A percentile compares a stretch with the other conserved stretches of the same genome.
Conservation (phyloP, 2,888 invertebrate species). For the Holacanthella duospinosa region DNA sequence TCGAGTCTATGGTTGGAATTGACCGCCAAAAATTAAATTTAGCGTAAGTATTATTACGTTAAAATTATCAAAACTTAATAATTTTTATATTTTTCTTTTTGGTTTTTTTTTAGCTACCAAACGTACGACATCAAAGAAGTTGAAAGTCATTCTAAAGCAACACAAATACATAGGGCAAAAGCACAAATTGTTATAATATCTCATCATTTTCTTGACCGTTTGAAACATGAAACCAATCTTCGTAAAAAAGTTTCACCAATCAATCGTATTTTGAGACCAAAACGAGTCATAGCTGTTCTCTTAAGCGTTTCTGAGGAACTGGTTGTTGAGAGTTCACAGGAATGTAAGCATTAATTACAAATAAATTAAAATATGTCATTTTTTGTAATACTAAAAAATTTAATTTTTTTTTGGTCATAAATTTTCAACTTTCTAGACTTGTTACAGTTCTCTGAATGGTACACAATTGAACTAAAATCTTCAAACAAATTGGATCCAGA, state of each 20-base stretch:
- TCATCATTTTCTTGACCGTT: slow-evolving; percentile 34
- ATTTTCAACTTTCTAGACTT: slow-evolving; percentile 31
- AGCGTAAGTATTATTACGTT: slow-evolving; percentile 25
- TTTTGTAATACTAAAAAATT: no score
- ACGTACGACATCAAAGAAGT: slow-evolving; percentile 33
- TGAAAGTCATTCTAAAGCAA: slow-evolving; percentile 26
- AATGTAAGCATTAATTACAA: slow-evolving; percentile 8
- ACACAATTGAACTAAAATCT: slow-evolving; percentile 32
- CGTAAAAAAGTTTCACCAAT: slow-evolving; percentile 31
- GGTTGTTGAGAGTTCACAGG: slow-evolving; percentile 22
- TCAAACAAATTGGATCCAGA: slow-evolving; percentile 27
- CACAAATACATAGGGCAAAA: slow-evolving; percentile 33
- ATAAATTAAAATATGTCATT: neutral
- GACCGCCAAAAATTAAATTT: slow-evolving; percentile 34
- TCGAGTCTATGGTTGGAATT: slow-evolving; percentile 30
- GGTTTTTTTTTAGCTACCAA: slow-evolving; percentile 21
- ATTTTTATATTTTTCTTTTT: neutral
- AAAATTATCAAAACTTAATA: neutral
- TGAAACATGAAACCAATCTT: slow-evolving; percentile 27
- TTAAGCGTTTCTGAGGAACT: slow-evolving; percentile 19
- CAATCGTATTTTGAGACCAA: slow-evolving; percentile 33
- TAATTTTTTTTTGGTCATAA: no score
- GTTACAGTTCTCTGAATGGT: slow-evolving; percentile 34
- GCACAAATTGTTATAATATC: slow-evolving; percentile 37
- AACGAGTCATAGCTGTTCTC: slow-evolving; percentile 34